Evolutionary conservation across 1,140 invertebrate genomes (phyloP).

Genomic region (Semibalanus balanoides): DNA sequence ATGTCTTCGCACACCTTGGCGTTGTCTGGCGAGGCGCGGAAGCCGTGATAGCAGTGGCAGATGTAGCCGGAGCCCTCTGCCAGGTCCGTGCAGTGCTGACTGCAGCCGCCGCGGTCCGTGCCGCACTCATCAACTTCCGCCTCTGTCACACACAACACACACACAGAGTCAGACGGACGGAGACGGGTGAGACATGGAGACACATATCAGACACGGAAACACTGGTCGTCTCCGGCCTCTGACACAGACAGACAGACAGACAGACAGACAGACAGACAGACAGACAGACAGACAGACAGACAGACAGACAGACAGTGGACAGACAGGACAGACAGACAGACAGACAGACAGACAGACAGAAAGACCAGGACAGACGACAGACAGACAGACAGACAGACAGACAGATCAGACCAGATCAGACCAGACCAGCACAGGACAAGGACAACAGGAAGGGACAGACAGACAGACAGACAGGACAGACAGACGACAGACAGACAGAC

Average conservation of each 20-base stretch:
- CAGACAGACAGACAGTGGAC: no score
- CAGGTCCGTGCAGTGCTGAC: slow-evolving; percentile 77
- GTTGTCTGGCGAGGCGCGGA: slow-evolving; percentile 48
- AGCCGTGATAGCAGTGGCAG: slow-evolving; percentile 74
- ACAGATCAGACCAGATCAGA: background rate
- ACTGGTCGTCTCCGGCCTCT: no score
- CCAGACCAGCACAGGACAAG: background rate
- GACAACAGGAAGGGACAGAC: no score
- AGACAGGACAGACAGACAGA: no score
- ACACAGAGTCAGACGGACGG: no score
- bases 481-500: no score
- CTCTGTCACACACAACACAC: background rate
- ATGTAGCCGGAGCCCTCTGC: slow-evolving; percentile 62
- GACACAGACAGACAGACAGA: background rate
- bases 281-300: no score
- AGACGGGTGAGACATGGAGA: no score
- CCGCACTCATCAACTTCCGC: slow-evolving; percentile 24
- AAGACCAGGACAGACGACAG: no score
- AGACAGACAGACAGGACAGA: no score
- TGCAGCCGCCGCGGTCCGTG: slow-evolving; percentile 65
- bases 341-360: no score
- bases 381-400: background rate
- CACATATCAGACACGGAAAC: background rate
- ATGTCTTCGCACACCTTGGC: slow-evolving; percentile 44
- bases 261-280: no score